Base-by-base conservation (phyloP, 1,140 invertebrate species). In the Oncopodura yosiiana region DNA sequence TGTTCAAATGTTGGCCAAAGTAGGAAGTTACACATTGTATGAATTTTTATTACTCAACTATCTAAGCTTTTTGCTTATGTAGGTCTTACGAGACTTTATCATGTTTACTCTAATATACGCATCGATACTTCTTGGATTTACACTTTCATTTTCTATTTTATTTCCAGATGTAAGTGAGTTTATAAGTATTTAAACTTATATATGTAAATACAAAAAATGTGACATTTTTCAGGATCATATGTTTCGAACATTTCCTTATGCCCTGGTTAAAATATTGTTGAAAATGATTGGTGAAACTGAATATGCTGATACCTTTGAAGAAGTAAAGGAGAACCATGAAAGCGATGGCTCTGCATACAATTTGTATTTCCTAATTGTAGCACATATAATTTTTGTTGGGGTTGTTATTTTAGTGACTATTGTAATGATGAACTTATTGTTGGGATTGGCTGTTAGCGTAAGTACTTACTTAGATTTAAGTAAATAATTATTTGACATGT, bases 1-100 rank as follows among this genome's bases (percentile, higher is more conserved):
- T 29, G 56, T 58, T 9, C 50, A 51, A 43, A 49, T 58, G 46
- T 30, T 58, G n/a, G 44, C 21, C 18, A 53, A 58, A 32, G 56
- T 58, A 58, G 23, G n/a, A 6, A 2, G 18, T 45, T 16, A 48
- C 23, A 34, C 30, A 19, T 18, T n/a, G 5, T 11, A 18, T 32
- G n/a, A 46, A n/a, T 5, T 4, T 11, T 14, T 21, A 21, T 43
- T 14, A 11, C 5, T 3, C 14, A 46, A 4, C 16, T 21, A 19
- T 34, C 12, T 24, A 24, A 30, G 26, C 12, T 3, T 14, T 14
- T 16, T 29, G 2, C 1, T n/a, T n/a, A 45, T 27, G 8, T 21
- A 49, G 46, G 46, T 49, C 1, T n/a, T 49, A 26, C 19, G 38
- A 26, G 46, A 49, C 34, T 49, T 49, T 18, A 30, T 18, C 0